Evolutionary conservation across 2,113 vertebrate genomes (phyloP), one percentile per base, ranked within the genome.

Genomic region (Hystrix cristata): DNA sequence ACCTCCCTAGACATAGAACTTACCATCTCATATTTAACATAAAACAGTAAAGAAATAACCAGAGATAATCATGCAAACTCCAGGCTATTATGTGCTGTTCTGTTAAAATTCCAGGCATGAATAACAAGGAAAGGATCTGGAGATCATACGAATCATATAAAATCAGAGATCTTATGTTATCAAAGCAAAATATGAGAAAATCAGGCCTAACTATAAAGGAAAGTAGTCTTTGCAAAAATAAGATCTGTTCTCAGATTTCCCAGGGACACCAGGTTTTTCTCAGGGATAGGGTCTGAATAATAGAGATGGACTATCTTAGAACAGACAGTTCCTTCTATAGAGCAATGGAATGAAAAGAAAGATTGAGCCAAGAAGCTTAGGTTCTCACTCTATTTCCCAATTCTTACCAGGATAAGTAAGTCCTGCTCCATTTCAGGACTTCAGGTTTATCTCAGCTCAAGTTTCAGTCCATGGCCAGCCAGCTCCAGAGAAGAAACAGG

Each of bases 141-240:
- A 62, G 25, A 46, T 84, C 19, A 43, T 74, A n/a, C 51, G 80
- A 55, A 46, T 84, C 19, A 43, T 74, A n/a, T 57, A 84, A 55
- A 86, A 87, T 21, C 76, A 81, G 10, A 34, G 62, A 78, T 71
- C 85, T 38, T 71, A 38, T 86, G 27, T 72, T 67, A 85, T 23
- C 19, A 87, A 82, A 87, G 91, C 15, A 34, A 91, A 51, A 31
- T 7, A n/a, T 18, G 78, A 96, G 79, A 93, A 93, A 88, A 81
- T 53, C 18, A 71, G n/a, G 55, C 31, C 38, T 46, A 43, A 51
- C 8, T 67, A 64, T n/a, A 80, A 87, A 87, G 55, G 67, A 87
- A 87, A 43, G 12, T 51, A 62, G 7, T 80, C 31, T 89, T 83
- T 27, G 34, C 18, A 90, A 87, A 60, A 74, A 1, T 78, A 59